Conservation (phyloP, 2,113 vertebrate genomes). For the Lamprologus lemairii region DNA sequence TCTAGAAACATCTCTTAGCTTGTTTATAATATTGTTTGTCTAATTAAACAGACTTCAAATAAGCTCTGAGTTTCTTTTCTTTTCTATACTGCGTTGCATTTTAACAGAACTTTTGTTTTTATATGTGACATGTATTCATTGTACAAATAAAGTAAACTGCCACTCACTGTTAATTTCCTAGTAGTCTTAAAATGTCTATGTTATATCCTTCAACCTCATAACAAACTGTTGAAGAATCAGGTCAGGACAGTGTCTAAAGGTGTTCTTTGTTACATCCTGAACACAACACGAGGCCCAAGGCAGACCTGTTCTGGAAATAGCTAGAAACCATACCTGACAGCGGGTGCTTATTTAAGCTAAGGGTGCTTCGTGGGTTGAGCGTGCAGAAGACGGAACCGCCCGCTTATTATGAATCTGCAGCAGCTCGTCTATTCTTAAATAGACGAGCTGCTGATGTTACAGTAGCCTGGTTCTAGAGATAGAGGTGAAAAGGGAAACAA, state of each 20-base stretch:
- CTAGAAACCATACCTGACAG: not conserved
- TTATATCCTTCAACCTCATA: not conserved
- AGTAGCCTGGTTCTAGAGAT: not conserved
- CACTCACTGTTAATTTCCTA: not conserved
- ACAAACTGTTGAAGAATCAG: not conserved
- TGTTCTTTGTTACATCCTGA: not conserved
- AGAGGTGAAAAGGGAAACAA: not conserved
- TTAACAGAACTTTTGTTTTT: not conserved
- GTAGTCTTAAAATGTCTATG: not conserved
- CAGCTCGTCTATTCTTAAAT: not conserved
- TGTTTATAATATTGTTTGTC: not conserved
- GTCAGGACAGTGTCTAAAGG: not conserved
- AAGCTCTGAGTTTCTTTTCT: not conserved
- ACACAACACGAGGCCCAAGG: not conserved
- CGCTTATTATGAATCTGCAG: not conserved
- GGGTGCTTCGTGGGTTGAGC: not conserved
- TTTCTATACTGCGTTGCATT: not conserved
- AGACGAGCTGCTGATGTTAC: not conserved
- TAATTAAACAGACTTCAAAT: not conserved
- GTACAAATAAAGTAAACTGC: not conserved
- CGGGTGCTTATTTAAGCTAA: not conserved
- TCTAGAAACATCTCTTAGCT: not conserved
- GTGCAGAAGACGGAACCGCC: accelerated
- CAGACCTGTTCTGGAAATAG: not conserved
- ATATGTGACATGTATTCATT: not conserved